These are phyloP conservation scores for Frankliniella intonsa DNA, from an alignment of 2,888 invertebrate species.

Conservation along the genomic window DNA sequence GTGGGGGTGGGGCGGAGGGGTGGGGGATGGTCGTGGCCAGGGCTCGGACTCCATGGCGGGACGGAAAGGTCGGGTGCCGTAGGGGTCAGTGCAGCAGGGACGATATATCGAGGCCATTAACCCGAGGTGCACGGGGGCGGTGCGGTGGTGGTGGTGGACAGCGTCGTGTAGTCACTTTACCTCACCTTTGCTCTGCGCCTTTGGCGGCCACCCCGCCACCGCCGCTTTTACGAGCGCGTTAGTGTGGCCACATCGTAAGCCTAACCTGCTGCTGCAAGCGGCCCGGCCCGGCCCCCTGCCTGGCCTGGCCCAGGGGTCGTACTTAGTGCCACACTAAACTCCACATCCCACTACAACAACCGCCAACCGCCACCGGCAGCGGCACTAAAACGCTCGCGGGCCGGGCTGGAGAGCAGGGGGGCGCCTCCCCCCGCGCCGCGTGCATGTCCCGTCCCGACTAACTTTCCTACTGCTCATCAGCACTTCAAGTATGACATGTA, in stretches of 20 bases:
- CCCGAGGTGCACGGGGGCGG: too few species aligned
- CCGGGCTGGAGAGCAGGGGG: too few species aligned
- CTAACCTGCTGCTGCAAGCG: neutral
- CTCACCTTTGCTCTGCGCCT: neutral
- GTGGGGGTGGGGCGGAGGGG: neutral
- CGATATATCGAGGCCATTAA: too few species aligned
- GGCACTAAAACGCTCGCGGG: neutral
- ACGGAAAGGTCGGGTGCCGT: neutral
- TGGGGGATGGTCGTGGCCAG: neutral
- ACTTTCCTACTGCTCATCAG: too few species aligned
- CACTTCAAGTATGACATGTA: too few species aligned
- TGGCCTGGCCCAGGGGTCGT: neutral
- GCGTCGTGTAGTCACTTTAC: neutral
- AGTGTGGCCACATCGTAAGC: slow-evolving; percentile 7
- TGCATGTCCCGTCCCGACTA: too few species aligned
- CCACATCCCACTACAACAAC: neutral
- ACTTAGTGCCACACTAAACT: slow-evolving; percentile 5
- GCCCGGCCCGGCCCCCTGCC: neutral
- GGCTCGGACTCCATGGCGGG: neutral
- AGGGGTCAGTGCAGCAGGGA: too few species aligned
- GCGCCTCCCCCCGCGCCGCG: too few species aligned
- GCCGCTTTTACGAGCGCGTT: neutral
- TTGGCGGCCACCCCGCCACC: neutral
- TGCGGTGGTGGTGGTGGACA: neutral
- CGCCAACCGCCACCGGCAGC: neutral